phyloP scores from a whole-genome alignment of 2,888 invertebrate genomes.

The Leptinotarsa juncta region DNA sequence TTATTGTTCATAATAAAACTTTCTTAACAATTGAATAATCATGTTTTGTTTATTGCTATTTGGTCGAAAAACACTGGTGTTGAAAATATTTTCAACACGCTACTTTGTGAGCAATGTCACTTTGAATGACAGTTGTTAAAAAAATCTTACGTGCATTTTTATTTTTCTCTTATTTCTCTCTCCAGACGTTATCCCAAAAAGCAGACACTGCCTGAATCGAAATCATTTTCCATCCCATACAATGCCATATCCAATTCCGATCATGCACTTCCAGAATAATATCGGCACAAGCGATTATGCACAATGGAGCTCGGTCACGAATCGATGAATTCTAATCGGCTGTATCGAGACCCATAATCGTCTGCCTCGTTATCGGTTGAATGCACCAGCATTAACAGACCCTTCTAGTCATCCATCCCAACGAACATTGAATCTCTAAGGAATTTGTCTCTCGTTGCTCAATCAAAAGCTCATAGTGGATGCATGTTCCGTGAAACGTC shows the following conservation, averaged over 20 bases:
- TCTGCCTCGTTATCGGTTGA: constrained; percentile 29
- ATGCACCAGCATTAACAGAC: constrained; percentile 2
- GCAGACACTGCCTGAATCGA: background rate
- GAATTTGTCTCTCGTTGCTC: constrained; percentile 17
- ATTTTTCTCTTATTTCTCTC: no score
- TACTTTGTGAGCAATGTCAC: no score
- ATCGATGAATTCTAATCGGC: constrained; percentile 46
- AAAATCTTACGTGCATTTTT: no score
- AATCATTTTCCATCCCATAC: constrained; percentile 2
- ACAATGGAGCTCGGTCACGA: constrained; percentile 40
- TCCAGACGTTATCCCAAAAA: background rate
- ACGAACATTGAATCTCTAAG: constrained; percentile 5
- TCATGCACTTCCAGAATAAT: constrained; percentile 24
- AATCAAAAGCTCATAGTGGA: constrained; percentile 12
- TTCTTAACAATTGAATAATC: no score
- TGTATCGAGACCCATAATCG: constrained; percentile 39
- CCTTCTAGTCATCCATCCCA: constrained; percentile 7
- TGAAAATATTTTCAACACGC: no score
- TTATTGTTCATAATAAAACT: no score
- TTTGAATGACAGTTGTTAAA: no score
- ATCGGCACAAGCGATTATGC: constrained; percentile 35
- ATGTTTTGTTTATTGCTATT: no score
- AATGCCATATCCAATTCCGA: constrained; percentile 16
- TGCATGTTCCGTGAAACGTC: background rate
- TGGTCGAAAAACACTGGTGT: no score